These are phyloP conservation scores for Embidobia sp. DNA, from an alignment of 2,888 invertebrate genomes.

Conservation along the genomic window DNA sequence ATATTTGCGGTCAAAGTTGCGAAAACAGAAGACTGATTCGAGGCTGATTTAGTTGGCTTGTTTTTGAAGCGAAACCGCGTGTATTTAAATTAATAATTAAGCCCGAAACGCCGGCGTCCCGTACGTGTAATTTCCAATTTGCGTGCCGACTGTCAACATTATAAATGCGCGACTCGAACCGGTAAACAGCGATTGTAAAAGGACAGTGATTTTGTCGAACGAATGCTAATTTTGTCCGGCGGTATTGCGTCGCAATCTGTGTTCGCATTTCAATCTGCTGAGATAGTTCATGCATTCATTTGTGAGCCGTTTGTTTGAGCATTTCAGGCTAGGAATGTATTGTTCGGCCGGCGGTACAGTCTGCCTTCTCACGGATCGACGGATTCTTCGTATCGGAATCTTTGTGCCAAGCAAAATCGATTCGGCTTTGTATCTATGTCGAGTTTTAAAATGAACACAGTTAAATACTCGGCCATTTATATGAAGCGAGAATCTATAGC, in stretches of 20 bases:
- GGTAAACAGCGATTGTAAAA: conserved; percentile 57
- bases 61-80: too few relatives aligned
- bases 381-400: conserved; percentile 62
- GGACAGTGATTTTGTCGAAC: conserved; percentile 56
- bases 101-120: not conserved
- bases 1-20: too few relatives aligned
- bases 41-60: too few relatives aligned
- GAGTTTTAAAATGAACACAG: conserved; percentile 50
- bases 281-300: conserved; percentile 65
- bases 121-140: conserved; percentile 38
- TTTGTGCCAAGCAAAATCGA: conserved; percentile 58
- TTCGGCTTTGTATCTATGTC: conserved; percentile 53
- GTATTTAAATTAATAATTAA: too few relatives aligned
- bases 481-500: too few relatives aligned
- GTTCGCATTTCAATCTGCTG: conserved; percentile 63
- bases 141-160: conserved; percentile 33
- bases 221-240: conserved; percentile 62
- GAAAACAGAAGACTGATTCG: too few relatives aligned
- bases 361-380: conserved; percentile 62
- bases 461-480: too few relatives aligned
- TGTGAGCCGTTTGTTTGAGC: conserved; percentile 64
- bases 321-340: conserved; percentile 60
- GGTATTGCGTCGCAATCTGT: conserved; percentile 58
- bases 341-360: conserved; percentile 59
- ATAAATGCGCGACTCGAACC: conserved; percentile 39